phyloP scores from a whole-genome alignment of 2,797 vertebrate genomes.

The Steatocranus sp. region DNA sequence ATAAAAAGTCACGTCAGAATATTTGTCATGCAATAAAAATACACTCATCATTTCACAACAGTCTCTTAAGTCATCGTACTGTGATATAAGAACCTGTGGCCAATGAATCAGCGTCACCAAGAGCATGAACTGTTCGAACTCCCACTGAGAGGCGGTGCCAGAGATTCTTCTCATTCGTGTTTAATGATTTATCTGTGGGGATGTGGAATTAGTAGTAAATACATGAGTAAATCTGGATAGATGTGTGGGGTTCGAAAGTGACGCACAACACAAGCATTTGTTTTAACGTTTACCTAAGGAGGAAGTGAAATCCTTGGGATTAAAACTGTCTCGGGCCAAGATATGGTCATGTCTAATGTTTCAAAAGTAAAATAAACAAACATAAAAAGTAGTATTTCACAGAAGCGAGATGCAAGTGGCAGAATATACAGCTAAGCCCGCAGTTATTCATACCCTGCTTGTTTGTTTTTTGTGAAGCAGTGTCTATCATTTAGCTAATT shows the following conservation, averaged over 20 bases:
- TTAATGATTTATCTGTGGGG: neutral
- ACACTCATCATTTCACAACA: neutral
- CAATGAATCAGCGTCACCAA: neutral
- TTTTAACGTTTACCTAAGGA: neutral
- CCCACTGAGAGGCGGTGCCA: neutral
- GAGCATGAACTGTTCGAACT: neutral
- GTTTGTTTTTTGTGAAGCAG: neutral
- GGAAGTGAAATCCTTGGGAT: neutral
- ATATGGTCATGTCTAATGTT: neutral
- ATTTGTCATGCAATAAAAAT: neutral
- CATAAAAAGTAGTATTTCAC: neutral
- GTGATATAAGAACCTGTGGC: neutral
- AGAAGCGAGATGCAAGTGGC: neutral
- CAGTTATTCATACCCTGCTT: neutral
- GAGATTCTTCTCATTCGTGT: neutral
- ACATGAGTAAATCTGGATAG: neutral
- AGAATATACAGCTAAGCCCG: neutral
- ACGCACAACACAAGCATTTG: neutral
- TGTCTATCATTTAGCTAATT: neutral
- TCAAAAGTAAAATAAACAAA: neutral
- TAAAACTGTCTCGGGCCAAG: neutral
- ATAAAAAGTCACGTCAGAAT: neutral
- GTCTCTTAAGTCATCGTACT: neutral
- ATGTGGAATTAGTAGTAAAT: neutral
- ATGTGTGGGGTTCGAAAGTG: neutral